Conservation (phyloP, 2,113 vertebrate species). For the Malaclemys terrapin region DNA sequence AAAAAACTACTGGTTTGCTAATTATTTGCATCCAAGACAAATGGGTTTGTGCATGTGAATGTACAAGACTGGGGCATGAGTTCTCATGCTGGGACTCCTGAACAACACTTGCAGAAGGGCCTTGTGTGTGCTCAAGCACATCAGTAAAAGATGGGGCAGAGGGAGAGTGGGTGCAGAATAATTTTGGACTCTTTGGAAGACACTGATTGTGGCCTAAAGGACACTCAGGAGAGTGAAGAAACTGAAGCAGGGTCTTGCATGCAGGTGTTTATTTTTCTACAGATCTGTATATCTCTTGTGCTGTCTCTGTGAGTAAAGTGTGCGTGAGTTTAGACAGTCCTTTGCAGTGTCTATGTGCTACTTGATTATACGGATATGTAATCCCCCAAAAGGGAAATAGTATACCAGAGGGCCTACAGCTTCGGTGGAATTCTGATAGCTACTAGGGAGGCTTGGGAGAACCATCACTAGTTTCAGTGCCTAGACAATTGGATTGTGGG, state of each 20-base stretch:
- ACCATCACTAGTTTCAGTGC: not conserved
- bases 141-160: not conserved
- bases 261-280: not conserved
- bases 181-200: not conserved
- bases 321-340: not conserved
- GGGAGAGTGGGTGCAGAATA: not conserved
- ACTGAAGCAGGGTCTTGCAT: no score
- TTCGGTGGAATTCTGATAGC: not conserved
- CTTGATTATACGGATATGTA: not conserved
- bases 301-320: not conserved
- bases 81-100: not conserved
- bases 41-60: not conserved
- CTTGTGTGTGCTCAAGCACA: not conserved
- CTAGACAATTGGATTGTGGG: not conserved
- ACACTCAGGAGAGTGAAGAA: not conserved
- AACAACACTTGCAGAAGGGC: not conserved
- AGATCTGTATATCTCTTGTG: not conserved
- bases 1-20: not conserved
- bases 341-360: not conserved
- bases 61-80: not conserved
- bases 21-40: not conserved
- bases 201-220: not conserved
- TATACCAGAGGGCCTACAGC: not conserved
- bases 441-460: not conserved
- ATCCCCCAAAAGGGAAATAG: not conserved